Base-by-base conservation (phyloP, 2,797 vertebrate species). In the Sternotherus odoratus region DNA sequence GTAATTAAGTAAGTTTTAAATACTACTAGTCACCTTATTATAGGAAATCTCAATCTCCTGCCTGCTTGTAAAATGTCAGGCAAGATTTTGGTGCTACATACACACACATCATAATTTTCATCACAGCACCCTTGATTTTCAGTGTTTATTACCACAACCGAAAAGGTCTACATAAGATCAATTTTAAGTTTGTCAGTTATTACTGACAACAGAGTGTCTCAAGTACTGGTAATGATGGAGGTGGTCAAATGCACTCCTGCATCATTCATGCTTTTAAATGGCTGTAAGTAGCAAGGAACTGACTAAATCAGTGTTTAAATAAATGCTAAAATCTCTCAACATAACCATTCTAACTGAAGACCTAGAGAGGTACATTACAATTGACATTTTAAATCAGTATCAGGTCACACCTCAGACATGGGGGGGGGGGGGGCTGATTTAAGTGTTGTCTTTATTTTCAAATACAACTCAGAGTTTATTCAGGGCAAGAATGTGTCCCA, bases 21-120 rank as follows among this genome's bases (percentile, higher is more conserved):
- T 12, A 79, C 85, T 28, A 16, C 2, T 74, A 63, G 36, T 63
- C 53, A 72, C 88, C 1, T 2, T 75, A 24, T n/a, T 84, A 50
- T 1, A 0, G 39, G 19, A 50, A 84, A 91, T 82, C 5, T 0
- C 2, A 36, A 54, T 50, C 56, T 85, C 46, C 1, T 1, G 24
- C 72, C 10, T 21, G 39, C 5, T 30, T 1, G 12, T 49, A 91
- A 89, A 87, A 79, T 56, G 6, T 4, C 12, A 26, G 23, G 36
- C n/a, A 72, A 23, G 36, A 36, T 43, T 23, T 39, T 24, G 21
- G 36, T 39, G n/a, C 60, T n/a, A 19, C 19, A 66, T 9, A 63
- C 33, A 63, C 33, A 63, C 48, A 3, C 10, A 28, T 6, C 54
- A 54, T 54, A 28, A 57, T 57, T 28, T 49, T 49, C 48, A 49